Percentiles rank a stretch among this genome's conserved stretches.
These are phyloP conservation scores for Carettochelys insculpta DNA, from an alignment of 2,113 vertebrate genomes.

Conservation along the genomic window DNA sequence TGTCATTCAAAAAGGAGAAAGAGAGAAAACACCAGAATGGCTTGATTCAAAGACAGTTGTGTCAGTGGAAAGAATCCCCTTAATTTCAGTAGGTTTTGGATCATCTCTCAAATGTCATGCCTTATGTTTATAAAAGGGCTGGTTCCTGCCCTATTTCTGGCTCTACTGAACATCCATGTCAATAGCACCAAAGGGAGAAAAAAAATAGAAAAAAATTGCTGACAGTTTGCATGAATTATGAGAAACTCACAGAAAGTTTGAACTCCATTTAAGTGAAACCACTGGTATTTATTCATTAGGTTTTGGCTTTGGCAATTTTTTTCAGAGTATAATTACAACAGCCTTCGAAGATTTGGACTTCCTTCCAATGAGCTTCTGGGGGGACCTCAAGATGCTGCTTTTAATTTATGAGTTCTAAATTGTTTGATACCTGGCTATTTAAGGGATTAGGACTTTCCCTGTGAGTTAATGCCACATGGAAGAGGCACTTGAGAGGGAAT, in stretches of 20 bases:
- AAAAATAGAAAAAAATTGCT: background rate
- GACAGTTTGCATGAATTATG: background rate
- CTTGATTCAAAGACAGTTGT: fast-evolving
- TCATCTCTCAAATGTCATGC: background rate
- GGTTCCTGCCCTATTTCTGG: background rate
- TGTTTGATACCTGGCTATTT: background rate
- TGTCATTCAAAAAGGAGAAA: background rate
- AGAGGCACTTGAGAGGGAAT: background rate
- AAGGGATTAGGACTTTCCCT: background rate
- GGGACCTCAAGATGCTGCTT: background rate
- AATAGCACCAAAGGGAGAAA: background rate
- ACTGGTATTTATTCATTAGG: background rate
- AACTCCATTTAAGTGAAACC: background rate
- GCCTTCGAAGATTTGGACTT: background rate
- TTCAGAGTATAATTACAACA: background rate
- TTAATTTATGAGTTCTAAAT: background rate
- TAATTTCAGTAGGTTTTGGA: background rate
- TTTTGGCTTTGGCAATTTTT: background rate
- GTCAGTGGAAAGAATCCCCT: background rate
- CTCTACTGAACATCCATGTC: background rate
- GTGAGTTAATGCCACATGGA: background rate
- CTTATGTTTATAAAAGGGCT: background rate
- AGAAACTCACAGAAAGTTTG: background rate
- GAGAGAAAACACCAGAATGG: background rate
- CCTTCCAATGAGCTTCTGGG: background rate